Conservation (phyloP, 2,113 vertebrate genomes). For the Labeo catla region DNA sequence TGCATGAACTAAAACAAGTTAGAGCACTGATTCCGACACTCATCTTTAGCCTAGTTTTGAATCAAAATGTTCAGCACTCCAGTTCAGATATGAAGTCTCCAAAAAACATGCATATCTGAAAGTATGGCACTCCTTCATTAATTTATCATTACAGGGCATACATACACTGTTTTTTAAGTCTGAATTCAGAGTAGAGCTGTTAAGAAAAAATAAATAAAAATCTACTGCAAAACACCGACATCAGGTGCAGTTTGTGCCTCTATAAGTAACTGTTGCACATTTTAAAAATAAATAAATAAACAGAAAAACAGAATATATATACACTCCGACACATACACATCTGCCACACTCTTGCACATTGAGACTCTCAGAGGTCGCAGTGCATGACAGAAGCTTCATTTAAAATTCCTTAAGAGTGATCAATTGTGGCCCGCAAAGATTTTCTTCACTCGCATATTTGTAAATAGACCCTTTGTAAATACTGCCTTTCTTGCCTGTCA, state of each 20-base stretch:
- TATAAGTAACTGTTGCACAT: neutral
- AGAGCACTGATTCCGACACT: neutral
- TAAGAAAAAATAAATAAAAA: neutral
- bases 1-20: neutral
- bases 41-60: slow-evolving; percentile 24
- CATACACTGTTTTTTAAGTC: slow-evolving; percentile 17
- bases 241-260: neutral
- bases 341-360: slow-evolving; percentile 7
- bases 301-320: neutral
- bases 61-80: neutral
- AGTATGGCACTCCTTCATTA: slow-evolving; percentile 26
- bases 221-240: neutral
- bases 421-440: slow-evolving; percentile 76
- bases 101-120: slow-evolving; percentile 21
- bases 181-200: slow-evolving; percentile 7
- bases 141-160: slow-evolving; percentile 29
- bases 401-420: slow-evolving; percentile 77
- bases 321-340: slow-evolving; percentile 6
- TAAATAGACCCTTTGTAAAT: slow-evolving; percentile 82
- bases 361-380: slow-evolving; percentile 69
- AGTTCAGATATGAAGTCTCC: neutral
- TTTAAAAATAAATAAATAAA: slow-evolving; percentile 15
- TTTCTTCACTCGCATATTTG: slow-evolving; percentile 73
- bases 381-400: slow-evolving; percentile 67
- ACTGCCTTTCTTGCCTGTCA: slow-evolving; percentile 79